A percentile compares a stretch with the other conserved stretches of the same genome.
Conservation (phyloP, 2,797 vertebrate species). For the Coranthus polyacanthus region DNA sequence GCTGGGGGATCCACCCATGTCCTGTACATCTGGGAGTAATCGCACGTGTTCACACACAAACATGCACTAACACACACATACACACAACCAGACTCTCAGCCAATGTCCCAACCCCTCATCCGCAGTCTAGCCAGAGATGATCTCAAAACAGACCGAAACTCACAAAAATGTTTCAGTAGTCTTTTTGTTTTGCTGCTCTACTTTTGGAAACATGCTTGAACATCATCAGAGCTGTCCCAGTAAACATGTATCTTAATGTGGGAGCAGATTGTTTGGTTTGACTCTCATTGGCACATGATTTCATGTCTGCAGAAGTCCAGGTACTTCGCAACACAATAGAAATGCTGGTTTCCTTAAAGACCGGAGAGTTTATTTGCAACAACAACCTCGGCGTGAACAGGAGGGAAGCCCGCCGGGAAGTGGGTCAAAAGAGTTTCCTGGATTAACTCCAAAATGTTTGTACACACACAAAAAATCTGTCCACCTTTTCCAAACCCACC, state of each 20-base stretch:
- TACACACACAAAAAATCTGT: conserved; percentile 40
- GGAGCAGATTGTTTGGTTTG: conserved; percentile 7
- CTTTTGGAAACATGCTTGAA: conserved; percentile 49
- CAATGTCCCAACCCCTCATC: conserved; percentile 57
- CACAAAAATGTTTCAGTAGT: conserved; percentile 46
- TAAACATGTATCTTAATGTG: conserved; percentile 22
- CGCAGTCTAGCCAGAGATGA: conserved; percentile 68
- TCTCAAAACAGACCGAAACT: conserved; percentile 67
- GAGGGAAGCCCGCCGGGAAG: conserved; percentile 67
- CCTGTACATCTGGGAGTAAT: conserved; percentile 86
- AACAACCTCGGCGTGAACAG: conserved; percentile 51
- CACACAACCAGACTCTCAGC: conserved; percentile 33
- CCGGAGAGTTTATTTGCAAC: conserved; percentile 52
- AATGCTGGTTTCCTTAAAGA: conserved; percentile 43
- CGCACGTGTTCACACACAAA: conserved; percentile 60
- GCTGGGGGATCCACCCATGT: conserved; percentile 84
- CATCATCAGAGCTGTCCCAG: conserved; percentile 9
- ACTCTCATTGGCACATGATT: conserved; percentile 28
- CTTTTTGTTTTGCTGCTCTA: conserved; percentile 56
- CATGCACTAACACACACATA: conserved; percentile 24
- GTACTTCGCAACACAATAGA: conserved; percentile 56
- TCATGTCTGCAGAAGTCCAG: conserved; percentile 30
- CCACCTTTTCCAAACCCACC: conserved; percentile 50
- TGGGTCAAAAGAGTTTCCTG: conserved; percentile 74
- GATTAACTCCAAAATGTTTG: conserved; percentile 67